phyloP scores from a whole-genome alignment of 2,113 vertebrate species.

The Taurulus bubalis region DNA sequence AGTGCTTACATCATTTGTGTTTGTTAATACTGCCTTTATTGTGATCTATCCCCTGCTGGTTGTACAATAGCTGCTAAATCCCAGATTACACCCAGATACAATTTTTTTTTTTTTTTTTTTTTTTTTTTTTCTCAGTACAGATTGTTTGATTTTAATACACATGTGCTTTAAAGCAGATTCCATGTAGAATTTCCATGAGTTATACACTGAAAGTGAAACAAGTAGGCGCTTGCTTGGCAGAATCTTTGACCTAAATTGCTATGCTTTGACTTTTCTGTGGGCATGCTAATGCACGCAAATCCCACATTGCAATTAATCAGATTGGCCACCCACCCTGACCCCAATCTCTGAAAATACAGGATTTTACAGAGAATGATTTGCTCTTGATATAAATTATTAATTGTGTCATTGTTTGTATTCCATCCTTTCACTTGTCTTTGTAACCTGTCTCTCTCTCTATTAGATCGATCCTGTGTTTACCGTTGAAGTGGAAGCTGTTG shows the following conservation, averaged over 20 bases:
- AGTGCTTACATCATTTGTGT: conserved; percentile 47
- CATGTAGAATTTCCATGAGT: conserved; percentile 29
- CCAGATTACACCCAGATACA: conserved; percentile 39
- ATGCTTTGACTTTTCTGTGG: conserved; percentile 68
- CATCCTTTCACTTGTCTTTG: conserved; percentile 32
- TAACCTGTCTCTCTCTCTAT: background rate
- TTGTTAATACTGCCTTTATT: conserved; percentile 38
- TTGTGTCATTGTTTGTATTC: conserved; percentile 62
- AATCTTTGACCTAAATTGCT: conserved; percentile 82
- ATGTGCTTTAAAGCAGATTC: conserved; percentile 43
- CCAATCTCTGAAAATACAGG: conserved; percentile 80
- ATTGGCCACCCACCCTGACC: conserved; percentile 82
- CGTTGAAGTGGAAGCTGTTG: conserved; percentile 85
- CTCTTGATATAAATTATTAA: conserved; percentile 63
- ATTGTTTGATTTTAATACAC: conserved; percentile 44
- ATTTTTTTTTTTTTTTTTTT: no score
- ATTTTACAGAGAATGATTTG: conserved; percentile 71
- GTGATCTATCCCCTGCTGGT: conserved; percentile 26
- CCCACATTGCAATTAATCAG: conserved; percentile 84
- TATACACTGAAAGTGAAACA: conserved; percentile 43
- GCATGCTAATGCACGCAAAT: conserved; percentile 83
- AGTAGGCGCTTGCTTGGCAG: conserved; percentile 67
- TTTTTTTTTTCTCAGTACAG: conserved; percentile 7
- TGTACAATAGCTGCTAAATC: conserved; percentile 52
- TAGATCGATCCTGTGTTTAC: conserved; percentile 90